A percentile compares a stretch with the other conserved stretches of the same genome.
Conservation (phyloP, 1,140 invertebrate species). For the Conopomorpha cramerella region DNA sequence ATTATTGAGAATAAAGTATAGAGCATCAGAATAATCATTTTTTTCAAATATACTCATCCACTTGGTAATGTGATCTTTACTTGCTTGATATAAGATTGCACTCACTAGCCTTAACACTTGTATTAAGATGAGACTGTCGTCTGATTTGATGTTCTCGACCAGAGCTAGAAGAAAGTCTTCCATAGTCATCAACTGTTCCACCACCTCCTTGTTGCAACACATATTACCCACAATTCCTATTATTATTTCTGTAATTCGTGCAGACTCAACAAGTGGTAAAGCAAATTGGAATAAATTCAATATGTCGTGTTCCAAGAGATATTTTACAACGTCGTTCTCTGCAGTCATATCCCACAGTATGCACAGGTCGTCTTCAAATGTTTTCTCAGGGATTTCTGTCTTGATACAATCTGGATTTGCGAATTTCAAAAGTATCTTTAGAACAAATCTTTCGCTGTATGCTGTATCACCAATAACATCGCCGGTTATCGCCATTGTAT, state of each 20-base stretch:
- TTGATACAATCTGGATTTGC: conserved; percentile 47
- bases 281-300: conserved; percentile 61
- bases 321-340: conserved; percentile 71
- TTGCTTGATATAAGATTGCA: conserved; percentile 55
- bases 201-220: conserved; percentile 61
- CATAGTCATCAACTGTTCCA: conserved; percentile 42
- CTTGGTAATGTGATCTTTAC: conserved; percentile 32
- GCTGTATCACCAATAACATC: conserved; percentile 77
- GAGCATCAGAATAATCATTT: conserved; percentile 54
- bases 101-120: conserved; percentile 71
- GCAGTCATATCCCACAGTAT: conserved; percentile 79
- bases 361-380: conserved; percentile 72
- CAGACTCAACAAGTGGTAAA: conserved; percentile 52
- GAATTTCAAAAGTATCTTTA: conserved; percentile 67
- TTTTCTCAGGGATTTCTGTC: conserved; percentile 53
- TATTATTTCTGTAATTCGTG: conserved; percentile 69
- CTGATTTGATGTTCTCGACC: conserved; percentile 60
- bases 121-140: conserved; percentile 67
- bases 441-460: conserved; percentile 74
- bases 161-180: conserved; percentile 51
- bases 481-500: conserved; percentile 37
- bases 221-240: conserved; percentile 76
- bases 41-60: conserved; percentile 60
- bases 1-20: conserved; percentile 69
- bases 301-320: conserved; percentile 68